Base-by-base conservation (phyloP, 2,797 vertebrate species). In the Chrosomus eos region DNA sequence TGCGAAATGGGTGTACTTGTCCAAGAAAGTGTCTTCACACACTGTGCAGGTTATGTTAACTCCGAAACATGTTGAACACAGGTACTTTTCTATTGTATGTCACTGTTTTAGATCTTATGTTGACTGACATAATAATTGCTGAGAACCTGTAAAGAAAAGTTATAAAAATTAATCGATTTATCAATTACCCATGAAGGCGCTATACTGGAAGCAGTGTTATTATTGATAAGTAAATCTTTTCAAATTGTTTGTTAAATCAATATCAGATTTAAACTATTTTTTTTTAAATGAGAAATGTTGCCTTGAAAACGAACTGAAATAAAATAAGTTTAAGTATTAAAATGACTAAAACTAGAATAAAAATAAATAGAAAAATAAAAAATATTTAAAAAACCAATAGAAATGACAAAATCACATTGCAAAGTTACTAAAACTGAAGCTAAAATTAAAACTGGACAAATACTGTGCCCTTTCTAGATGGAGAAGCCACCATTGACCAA, bases 401-500 rank as follows among this genome's bases (percentile, higher is more conserved):
- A 73, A 28, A 33, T 19, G 2, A 18, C 7, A 45, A 43, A 5
- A 75, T 26, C 28, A 53, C 4, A 18, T n/a, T 36, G 0, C 48
- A n/a, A 53, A 26, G 21, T 48, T 1, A 36, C 19, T 36, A 5
- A 55, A 36, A n/a, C 3, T 26, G 11, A 1, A 60, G 58, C 58
- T 14, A 74, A 74, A 53, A 36, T 23, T 5, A 14, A 53, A 53
- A 74, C 9, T 26, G 23, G 9, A 66, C 13, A 28, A 9, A 45
- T 33, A 26, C 1, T 79, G 10, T 68, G 66, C 26, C 60, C 11
- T 45, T 4, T 87, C 58, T 21, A 95, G 94, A 94, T 80, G 80
- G 95, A 95, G 90, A 96, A 96, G 80, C 81, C 84, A 1, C 89
- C 94, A 0, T 84, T 95, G 82, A 92, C 94, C 38, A 33, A 79